These are phyloP conservation scores for Caenorhabditis imperialis DNA, from an alignment of 2,888 invertebrate species.

Conservation along the genomic window DNA sequence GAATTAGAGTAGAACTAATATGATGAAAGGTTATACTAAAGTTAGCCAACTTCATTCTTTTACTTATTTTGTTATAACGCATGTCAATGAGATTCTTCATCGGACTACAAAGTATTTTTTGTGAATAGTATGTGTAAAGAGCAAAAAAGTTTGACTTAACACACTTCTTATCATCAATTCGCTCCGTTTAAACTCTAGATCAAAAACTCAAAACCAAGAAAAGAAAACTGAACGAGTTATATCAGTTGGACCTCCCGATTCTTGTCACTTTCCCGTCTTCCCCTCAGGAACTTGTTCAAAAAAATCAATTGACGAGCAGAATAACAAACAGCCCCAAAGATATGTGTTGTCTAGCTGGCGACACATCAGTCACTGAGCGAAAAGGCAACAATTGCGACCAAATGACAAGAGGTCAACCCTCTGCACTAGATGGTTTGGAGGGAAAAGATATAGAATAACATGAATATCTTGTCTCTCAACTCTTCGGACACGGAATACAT, in stretches of 20 bases:
- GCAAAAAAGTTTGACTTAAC: no score
- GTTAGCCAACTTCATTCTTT: no score
- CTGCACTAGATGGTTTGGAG: conserved; percentile 22
- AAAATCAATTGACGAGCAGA: conserved; percentile 31
- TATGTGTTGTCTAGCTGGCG: conserved; percentile 8
- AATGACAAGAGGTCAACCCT: conserved; percentile 46
- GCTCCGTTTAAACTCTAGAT: no score
- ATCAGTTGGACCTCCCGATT: conserved; percentile 20
- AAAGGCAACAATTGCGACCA: conserved; percentile 28
- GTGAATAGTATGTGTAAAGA: no score
- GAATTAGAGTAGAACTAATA: no score
- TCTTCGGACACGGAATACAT: conserved; percentile 43
- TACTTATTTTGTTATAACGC: no score
- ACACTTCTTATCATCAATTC: no score
- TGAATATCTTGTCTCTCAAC: conserved; percentile 26
- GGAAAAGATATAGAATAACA: conserved; percentile 38
- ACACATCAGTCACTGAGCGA: conserved; percentile 11
- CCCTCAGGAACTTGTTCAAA: conserved; percentile 20
- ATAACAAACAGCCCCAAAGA: conserved; percentile 2
- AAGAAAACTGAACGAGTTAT: conserved; percentile 1
- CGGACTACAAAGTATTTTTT: no score
- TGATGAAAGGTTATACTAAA: no score
- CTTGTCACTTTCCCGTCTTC: conserved; percentile 26
- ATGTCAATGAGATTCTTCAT: no score
- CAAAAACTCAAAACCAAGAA: conserved; percentile 9